Evolutionary conservation across 2,113 vertebrate genomes (phyloP).

Genomic region (Climacteris rufus): DNA sequence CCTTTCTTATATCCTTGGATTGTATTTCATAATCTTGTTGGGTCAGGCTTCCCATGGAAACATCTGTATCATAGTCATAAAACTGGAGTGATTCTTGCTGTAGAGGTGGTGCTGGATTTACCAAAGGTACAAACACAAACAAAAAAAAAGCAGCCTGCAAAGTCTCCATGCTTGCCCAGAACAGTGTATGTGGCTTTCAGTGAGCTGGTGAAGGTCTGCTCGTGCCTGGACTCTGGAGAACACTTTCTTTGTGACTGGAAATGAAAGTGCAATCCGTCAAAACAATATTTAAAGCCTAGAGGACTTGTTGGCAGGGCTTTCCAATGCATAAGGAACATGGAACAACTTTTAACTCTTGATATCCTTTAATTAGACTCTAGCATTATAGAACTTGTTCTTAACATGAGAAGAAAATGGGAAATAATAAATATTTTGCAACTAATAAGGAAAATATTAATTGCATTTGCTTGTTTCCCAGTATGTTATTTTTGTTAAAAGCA

Average conservation of each 20-base stretch:
- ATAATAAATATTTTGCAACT: neutral
- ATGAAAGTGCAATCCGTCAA: slow-evolving; percentile 82
- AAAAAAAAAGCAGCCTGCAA: slow-evolving; percentile 73
- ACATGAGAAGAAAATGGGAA: neutral
- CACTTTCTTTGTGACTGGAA: slow-evolving; percentile 77
- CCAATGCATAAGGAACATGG: slow-evolving; percentile 79
- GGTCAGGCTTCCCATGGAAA: slow-evolving; percentile 47
- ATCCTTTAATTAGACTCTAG: slow-evolving; percentile 70
- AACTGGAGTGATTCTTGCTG: slow-evolving; percentile 47
- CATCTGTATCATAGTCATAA: slow-evolving; percentile 60
- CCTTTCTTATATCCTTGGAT: slow-evolving; percentile 67
- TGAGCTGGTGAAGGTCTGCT: slow-evolving; percentile 55
- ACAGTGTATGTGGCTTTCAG: slow-evolving; percentile 45
- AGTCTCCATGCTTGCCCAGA: slow-evolving; percentile 75
- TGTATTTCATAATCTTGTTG: slow-evolving; percentile 69
- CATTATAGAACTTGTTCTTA: neutral
- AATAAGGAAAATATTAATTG: neutral
- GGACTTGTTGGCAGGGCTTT: slow-evolving; percentile 84
- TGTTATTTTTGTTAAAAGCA: neutral
- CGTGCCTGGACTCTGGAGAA: slow-evolving; percentile 56
- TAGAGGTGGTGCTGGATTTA: slow-evolving; percentile 72
- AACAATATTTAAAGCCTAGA: slow-evolving; percentile 95
- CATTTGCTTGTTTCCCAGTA: neutral
- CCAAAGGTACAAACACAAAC: slow-evolving; percentile 75
- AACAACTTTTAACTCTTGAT: slow-evolving; percentile 89